Conservation (phyloP, 23 tunicate genomes). For the Styela clava region DNA sequence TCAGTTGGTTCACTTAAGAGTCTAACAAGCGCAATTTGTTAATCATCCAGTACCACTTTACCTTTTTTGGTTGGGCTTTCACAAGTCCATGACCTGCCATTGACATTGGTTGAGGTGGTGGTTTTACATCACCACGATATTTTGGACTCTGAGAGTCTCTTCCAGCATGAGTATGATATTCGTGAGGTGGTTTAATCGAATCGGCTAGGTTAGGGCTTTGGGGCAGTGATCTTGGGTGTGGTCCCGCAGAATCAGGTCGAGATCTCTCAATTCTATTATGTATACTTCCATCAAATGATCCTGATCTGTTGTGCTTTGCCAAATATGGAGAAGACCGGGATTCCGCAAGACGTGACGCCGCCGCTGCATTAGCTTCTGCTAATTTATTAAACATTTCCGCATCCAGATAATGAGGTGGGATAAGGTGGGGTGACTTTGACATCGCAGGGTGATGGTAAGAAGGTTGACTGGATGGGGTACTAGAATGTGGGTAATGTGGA, state of each 20-base stretch:
- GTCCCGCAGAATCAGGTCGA: constrained; percentile 13
- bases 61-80: background rate
- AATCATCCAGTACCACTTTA: too few species aligned
- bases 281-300: background rate
- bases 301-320: background rate
- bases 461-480: constrained; percentile 1
- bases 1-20: too few species aligned
- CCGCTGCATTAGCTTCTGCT: background rate
- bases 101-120: background rate
- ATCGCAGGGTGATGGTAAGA: background rate
- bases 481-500: constrained; percentile 14
- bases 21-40: too few species aligned
- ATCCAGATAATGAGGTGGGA: background rate
- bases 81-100: background rate
- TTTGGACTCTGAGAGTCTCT: background rate
- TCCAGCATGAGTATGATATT: background rate
- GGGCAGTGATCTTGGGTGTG: constrained; percentile 10
- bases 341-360: too few species aligned
- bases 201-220: background rate
- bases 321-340: background rate
- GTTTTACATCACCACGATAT: background rate
- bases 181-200: background rate
- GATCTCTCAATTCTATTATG: background rate
- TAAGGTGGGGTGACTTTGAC: constrained; percentile 14
- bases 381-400: background rate